Conservation (phyloP, 2,113 vertebrate species). For the Mobula birostris region DNA sequence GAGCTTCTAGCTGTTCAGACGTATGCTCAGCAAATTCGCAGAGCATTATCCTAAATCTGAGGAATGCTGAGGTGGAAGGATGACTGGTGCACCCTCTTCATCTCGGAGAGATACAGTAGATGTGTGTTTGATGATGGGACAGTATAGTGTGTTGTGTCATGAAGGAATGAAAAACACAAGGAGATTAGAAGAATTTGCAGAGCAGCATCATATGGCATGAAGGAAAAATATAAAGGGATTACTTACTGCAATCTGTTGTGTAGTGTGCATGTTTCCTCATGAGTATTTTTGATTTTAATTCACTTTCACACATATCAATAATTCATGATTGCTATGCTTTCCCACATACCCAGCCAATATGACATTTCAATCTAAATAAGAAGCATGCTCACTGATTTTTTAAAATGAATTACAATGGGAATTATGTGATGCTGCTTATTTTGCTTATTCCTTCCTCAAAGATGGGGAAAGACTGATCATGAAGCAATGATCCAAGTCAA, state of each 20-base stretch:
- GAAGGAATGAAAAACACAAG: background rate
- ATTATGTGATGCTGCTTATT: background rate
- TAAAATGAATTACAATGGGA: background rate
- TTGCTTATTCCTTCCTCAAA: slow-evolving; percentile 16
- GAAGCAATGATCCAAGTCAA: background rate
- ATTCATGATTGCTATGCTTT: background rate
- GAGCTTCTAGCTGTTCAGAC: background rate
- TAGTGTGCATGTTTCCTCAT: background rate
- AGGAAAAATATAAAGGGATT: background rate
- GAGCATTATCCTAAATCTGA: background rate
- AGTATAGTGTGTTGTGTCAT: background rate
- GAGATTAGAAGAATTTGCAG: background rate
- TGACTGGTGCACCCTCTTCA: background rate
- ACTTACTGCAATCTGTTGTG: background rate
- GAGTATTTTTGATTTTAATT: background rate
- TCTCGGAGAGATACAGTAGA: too few species aligned
- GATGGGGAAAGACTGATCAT: background rate
- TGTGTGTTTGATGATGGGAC: background rate
- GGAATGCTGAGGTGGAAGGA: background rate
- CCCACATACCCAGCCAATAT: background rate
- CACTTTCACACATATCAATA: slow-evolving; percentile 2
- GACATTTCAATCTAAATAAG: background rate
- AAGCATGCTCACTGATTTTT: background rate
- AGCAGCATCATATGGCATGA: background rate
- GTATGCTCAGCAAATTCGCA: background rate